phyloP scores from a whole-genome alignment of 1,140 invertebrate genomes.

The Apocrypta bakeri region DNA sequence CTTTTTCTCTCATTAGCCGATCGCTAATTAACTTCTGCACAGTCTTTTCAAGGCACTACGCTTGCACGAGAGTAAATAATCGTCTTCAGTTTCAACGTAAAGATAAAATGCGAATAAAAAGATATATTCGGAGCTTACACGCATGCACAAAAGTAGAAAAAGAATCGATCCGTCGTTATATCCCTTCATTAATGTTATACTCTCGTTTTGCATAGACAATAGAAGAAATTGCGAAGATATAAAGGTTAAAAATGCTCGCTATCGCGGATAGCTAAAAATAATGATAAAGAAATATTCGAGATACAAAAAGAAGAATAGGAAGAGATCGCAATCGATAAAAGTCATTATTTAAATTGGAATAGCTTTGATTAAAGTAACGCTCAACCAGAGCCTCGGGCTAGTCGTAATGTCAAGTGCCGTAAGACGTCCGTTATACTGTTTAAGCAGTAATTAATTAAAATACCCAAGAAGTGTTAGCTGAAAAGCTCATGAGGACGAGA shows the following conservation, averaged over 20 bases:
- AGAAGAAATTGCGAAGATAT: too few species aligned
- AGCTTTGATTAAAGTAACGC: constrained; percentile 26
- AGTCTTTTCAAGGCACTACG: background rate
- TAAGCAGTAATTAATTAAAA: constrained; percentile 47
- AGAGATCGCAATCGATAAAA: constrained; percentile 14
- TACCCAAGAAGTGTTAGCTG: background rate
- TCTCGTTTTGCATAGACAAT: background rate
- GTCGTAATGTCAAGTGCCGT: constrained; percentile 26
- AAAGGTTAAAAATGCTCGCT: background rate
- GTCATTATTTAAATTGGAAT: constrained; percentile 27
- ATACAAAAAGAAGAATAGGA: background rate
- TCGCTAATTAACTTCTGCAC: background rate
- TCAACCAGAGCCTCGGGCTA: background rate
- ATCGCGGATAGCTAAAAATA: background rate
- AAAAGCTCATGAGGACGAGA: background rate
- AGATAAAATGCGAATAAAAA: background rate
- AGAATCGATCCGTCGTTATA: constrained; percentile 15
- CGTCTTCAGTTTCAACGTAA: background rate
- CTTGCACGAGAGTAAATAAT: background rate
- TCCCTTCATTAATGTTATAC: background rate
- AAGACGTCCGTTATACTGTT: background rate
- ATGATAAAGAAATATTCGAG: background rate
- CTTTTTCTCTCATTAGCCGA: background rate
- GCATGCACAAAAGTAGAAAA: background rate
- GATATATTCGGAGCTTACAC: too few species aligned